These are phyloP conservation scores for Panagrolaimus sp. DNA, from an alignment of 1,140 invertebrate species.

Conservation along the genomic window DNA sequence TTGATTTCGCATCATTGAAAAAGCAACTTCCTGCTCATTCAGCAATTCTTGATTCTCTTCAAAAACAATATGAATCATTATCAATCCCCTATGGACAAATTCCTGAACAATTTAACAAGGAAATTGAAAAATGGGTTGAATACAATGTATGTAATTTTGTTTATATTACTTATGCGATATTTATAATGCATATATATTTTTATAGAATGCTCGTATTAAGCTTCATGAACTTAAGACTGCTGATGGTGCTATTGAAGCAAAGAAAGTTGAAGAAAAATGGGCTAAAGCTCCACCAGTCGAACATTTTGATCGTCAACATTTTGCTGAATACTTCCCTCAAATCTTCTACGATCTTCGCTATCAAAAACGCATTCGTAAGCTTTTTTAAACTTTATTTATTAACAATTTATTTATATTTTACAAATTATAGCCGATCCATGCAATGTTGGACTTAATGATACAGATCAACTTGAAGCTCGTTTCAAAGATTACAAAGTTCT, in stretches of 20 bases:
- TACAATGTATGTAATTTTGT: constrained; percentile 39
- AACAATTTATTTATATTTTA: background rate
- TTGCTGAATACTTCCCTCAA: constrained; percentile 49
- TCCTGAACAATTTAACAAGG: constrained; percentile 42
- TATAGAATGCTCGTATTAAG: constrained; percentile 46
- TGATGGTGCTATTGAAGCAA: constrained; percentile 52
- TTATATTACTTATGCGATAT: background rate
- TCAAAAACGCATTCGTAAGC: constrained; percentile 43
- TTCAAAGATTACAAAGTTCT: constrained; percentile 54
- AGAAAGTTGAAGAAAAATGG: constrained; percentile 58
- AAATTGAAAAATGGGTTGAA: constrained; percentile 51
- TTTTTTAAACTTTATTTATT: constrained; percentile 5
- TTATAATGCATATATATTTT: background rate
- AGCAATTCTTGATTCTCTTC: constrained; percentile 47
- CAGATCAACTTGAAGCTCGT: constrained; percentile 33
- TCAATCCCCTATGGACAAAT: constrained; percentile 53
- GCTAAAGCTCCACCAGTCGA: constrained; percentile 56
- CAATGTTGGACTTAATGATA: constrained; percentile 45
- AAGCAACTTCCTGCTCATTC: constrained; percentile 54
- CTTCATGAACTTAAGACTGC: constrained; percentile 48
- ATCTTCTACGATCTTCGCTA: constrained; percentile 50
- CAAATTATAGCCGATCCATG: constrained; percentile 39
- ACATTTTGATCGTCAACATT: constrained; percentile 47
- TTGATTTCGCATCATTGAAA: constrained; percentile 56
- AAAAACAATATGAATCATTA: constrained; percentile 57